These are phyloP conservation scores for Chloropsis cyanopogon DNA, from an alignment of 2,113 vertebrate genomes.

Conservation along the genomic window DNA sequence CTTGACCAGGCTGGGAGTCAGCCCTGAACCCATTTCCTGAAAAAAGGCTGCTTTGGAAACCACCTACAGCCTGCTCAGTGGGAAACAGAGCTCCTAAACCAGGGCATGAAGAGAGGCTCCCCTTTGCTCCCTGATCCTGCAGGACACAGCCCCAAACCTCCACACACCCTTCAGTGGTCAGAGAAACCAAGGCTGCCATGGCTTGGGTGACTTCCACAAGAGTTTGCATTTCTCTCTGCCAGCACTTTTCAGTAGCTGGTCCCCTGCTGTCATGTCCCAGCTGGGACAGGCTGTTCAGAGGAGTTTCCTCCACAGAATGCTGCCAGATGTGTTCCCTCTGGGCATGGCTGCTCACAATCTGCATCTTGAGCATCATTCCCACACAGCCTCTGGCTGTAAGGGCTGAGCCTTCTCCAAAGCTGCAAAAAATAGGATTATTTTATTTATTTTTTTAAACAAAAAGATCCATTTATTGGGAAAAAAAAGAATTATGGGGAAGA, in stretches of 20 bases:
- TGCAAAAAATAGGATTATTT: not conserved
- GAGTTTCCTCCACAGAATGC: not conserved
- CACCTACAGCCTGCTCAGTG: not conserved
- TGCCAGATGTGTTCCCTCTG: conserved; percentile 1
- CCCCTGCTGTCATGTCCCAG: not conserved
- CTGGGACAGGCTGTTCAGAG: not conserved
- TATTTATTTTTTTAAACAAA: not conserved
- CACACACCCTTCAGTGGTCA: not conserved
- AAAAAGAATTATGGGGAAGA: conserved; percentile 51
- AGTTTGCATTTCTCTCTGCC: not conserved
- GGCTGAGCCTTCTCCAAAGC: not conserved
- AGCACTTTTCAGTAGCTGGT: not conserved
- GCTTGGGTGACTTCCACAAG: not conserved
- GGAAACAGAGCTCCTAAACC: not conserved
- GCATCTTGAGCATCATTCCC: not conserved
- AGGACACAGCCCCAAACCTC: not conserved
- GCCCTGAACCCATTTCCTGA: not conserved
- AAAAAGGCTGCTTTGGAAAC: not conserved
- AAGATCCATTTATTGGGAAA: conserved; percentile 42
- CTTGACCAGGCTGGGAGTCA: not conserved
- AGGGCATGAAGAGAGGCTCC: not conserved
- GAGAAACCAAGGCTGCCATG: not conserved
- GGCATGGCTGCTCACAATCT: not conserved
- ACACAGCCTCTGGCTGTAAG: conserved; percentile 11
- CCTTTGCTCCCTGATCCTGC: not conserved